Percentiles rank a stretch among this genome's conserved stretches.
These are phyloP conservation scores for Ectemnius cavifrons DNA, from an alignment of 2,888 invertebrate genomes.

Conservation along the genomic window DNA sequence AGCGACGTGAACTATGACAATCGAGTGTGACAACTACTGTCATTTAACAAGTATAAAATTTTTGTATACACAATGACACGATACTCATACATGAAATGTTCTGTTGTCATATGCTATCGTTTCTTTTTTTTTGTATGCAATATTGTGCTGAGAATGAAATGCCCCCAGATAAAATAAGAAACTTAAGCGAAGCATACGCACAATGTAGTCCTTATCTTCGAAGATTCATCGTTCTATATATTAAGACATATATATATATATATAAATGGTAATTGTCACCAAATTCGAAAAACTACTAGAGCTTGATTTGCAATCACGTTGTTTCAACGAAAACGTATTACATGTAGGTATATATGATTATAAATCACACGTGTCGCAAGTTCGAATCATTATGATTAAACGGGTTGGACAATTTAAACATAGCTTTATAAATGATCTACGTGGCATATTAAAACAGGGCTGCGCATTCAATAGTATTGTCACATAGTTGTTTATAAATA, in stretches of 20 bases:
- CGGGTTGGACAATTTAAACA: background rate
- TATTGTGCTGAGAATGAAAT: conserved; percentile 33
- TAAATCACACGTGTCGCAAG: no score
- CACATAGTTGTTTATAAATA: conserved; percentile 14
- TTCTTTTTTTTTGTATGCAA: conserved; percentile 16
- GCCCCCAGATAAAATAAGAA: conserved; percentile 23
- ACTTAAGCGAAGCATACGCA: conserved; percentile 16
- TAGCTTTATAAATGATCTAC: background rate
- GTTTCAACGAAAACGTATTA: background rate
- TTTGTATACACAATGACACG: no score
- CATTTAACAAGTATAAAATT: background rate
- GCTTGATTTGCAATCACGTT: conserved; percentile 31
- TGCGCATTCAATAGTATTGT: conserved; percentile 39
- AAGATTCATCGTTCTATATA: conserved; percentile 17
- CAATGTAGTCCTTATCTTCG: conserved; percentile 14
- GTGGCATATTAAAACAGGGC: no score
- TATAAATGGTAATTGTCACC: conserved; percentile 27
- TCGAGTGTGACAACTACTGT: background rate
- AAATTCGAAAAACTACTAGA: conserved; percentile 25
- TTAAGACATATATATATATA: conserved; percentile 13
- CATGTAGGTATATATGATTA: no score
- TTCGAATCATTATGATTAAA: conserved; percentile 3
- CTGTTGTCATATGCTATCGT: conserved; percentile 8
- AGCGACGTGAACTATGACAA: background rate
- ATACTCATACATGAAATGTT: conserved; percentile 4